Evolutionary conservation across 1,140 invertebrate species (phyloP), one percentile per base, ranked within the genome.

Genomic region (Physella acuta): DNA sequence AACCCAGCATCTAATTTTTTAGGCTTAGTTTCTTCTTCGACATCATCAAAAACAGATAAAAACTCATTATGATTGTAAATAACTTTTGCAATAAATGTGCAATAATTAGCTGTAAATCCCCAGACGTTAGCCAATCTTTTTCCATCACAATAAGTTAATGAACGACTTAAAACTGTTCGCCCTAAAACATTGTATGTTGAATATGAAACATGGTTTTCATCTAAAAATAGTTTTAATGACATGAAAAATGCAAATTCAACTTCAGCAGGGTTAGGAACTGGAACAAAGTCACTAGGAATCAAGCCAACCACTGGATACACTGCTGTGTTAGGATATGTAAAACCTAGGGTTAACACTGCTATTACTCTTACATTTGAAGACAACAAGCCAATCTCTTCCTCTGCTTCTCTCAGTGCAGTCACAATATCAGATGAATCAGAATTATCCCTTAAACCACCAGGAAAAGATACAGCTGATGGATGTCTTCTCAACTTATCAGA

Each of bases 371-470:
- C 73, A 53, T 59, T 28, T 2, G 63, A 28, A 39, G 68, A 69
- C 28, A 37, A 24, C n/a, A 78, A 65, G 0, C 76, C 75, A 44
- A 76, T 72, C 68, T 78, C 76, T 34, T 78, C 76, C n/a, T 78
- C 56, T 24, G 76, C 68, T 63, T 78, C 76, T 28, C 76, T 52
- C 0, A 78, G 60, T 4, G 76, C 76, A 52, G 76, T 76, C n/a
- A 44, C 59, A 49, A 78, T 64, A 20, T 58, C 72, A 39, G 74
- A 71, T 16, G 28, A 17, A 36, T 78, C 76, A 16, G 16, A 37
- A 24, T 62, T 26, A n/a, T 75, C 73, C 65, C 44, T n/a, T 28
- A 70, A 71, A 2, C 76, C 76, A 28, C 76, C 76, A n/a, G 76
- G 76, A 71, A 78, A 78, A 33, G 72, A 71, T 0, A 74, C 74